phyloP scores from a whole-genome alignment of 2,888 invertebrate genomes.

The Euproctis similis region DNA sequence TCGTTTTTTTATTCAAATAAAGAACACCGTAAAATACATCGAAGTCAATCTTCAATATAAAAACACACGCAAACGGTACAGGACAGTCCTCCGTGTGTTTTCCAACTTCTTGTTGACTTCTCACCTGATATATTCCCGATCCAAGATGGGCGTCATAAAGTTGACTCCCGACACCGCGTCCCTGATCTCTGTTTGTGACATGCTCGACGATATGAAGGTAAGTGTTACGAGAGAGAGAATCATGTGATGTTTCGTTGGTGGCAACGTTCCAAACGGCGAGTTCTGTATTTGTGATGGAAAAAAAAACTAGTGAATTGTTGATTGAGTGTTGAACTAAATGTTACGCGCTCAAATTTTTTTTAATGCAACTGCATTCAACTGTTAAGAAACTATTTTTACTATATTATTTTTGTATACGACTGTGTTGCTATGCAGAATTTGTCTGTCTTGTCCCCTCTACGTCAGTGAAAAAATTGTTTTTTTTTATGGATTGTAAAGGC shows the following conservation, averaged over 20 bases:
- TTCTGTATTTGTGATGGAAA: slow-evolving; percentile 43
- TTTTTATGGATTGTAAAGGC: too few relatives aligned
- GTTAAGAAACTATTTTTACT: too few relatives aligned
- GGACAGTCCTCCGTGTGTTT: slow-evolving; percentile 51
- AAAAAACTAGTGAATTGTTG: slow-evolving; percentile 35
- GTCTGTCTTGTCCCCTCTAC: too few relatives aligned
- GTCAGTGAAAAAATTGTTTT: too few relatives aligned
- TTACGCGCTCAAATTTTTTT: slow-evolving; percentile 21
- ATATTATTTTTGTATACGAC: too few relatives aligned
- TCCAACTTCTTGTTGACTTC: slow-evolving; percentile 20
- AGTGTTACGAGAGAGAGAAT: slow-evolving; percentile 30
- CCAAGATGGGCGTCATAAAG: slow-evolving; percentile 66
- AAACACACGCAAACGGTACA: slow-evolving; percentile 53
- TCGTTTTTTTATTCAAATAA: too few relatives aligned
- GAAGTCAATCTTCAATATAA: slow-evolving; percentile 30
- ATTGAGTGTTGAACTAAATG: slow-evolving; percentile 34
- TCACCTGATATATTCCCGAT: slow-evolving; percentile 10
- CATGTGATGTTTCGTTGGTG: slow-evolving; percentile 40
- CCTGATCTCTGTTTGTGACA: slow-evolving; percentile 63
- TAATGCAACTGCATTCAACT: slow-evolving; percentile 35
- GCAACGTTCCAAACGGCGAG: slow-evolving; percentile 36
- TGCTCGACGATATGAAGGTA: slow-evolving; percentile 72
- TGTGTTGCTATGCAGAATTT: too few relatives aligned
- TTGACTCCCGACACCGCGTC: slow-evolving; percentile 60
- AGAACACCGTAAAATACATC: slow-evolving; percentile 29